Conservation (phyloP, 2,888 invertebrate species). For the Alviniconcha strummeri region DNA sequence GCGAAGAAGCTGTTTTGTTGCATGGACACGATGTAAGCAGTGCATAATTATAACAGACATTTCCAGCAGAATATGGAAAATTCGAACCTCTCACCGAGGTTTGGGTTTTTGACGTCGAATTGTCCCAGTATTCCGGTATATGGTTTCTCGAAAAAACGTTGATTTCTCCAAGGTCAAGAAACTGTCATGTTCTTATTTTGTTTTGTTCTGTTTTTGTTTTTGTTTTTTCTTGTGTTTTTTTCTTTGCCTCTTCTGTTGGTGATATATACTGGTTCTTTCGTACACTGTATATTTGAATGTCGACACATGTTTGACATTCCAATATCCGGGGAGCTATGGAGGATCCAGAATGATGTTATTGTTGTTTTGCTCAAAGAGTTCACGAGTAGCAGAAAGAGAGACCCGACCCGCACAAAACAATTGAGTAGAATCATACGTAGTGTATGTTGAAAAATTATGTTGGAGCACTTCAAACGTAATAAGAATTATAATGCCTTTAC, state of each 20-base stretch:
- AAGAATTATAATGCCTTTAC: too few species aligned
- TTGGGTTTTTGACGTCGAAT: not conserved
- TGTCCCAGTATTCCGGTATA: constrained; percentile 23
- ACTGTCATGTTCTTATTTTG: not conserved
- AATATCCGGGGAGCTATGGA: too few species aligned
- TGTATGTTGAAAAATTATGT: too few species aligned
- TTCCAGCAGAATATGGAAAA: constrained; percentile 22
- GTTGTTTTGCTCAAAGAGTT: too few species aligned
- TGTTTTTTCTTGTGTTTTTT: not conserved
- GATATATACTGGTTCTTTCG: not conserved
- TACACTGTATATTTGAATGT: not conserved
- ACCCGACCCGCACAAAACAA: too few species aligned
- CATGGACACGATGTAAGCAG: constrained; percentile 19
- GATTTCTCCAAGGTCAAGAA: not conserved
- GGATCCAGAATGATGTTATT: too few species aligned
- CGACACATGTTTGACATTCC: not conserved
- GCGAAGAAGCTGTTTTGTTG: not conserved
- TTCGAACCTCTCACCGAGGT: not conserved
- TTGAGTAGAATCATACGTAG: too few species aligned
- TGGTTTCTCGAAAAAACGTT: not conserved
- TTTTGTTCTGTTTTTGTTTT: not conserved
- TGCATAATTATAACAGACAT: not conserved
- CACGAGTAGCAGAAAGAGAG: too few species aligned
- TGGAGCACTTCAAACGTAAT: too few species aligned
- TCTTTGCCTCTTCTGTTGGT: not conserved